Conservation (phyloP, 2,888 invertebrate species). For the Cyclophora punctaria region DNA sequence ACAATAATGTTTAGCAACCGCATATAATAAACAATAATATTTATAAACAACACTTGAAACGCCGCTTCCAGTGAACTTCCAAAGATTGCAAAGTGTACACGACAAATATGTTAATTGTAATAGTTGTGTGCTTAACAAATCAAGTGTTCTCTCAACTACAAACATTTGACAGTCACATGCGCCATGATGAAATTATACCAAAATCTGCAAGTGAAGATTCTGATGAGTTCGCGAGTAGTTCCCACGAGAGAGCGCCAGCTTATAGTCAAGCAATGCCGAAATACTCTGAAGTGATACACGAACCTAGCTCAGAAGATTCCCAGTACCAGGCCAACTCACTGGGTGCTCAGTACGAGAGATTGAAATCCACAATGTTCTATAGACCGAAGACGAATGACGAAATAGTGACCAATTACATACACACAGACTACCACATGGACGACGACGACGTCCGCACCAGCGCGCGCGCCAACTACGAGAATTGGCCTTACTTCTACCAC, state of each 20-base stretch:
- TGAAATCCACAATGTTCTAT: conserved; percentile 37
- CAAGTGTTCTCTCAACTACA: conserved; percentile 31
- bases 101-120: conserved; percentile 25
- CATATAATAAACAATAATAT: conserved; percentile 51
- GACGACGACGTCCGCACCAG: conserved; percentile 51
- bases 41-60: conserved; percentile 40
- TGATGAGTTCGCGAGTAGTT: no score
- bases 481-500: conserved; percentile 49
- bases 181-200: no score
- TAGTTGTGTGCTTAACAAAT: conserved; percentile 30
- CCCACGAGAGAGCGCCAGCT: no score
- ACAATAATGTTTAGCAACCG: conserved; percentile 39
- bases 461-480: conserved; percentile 35
- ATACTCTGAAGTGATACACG: no score
- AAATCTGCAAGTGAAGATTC: no score
- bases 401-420: conserved; percentile 14
- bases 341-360: conserved; percentile 32
- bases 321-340: not conserved
- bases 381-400: conserved; percentile 26
- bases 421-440: conserved; percentile 37
- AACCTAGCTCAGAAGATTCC: no score
- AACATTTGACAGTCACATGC: conserved; percentile 21
- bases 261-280: no score
- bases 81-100: conserved; percentile 24
- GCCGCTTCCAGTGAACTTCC: conserved; percentile 42